Evolutionary conservation across 2,888 invertebrate species (phyloP), one percentile per base, ranked within the genome.

Genomic region (Melangyna quadrimaculata): DNA sequence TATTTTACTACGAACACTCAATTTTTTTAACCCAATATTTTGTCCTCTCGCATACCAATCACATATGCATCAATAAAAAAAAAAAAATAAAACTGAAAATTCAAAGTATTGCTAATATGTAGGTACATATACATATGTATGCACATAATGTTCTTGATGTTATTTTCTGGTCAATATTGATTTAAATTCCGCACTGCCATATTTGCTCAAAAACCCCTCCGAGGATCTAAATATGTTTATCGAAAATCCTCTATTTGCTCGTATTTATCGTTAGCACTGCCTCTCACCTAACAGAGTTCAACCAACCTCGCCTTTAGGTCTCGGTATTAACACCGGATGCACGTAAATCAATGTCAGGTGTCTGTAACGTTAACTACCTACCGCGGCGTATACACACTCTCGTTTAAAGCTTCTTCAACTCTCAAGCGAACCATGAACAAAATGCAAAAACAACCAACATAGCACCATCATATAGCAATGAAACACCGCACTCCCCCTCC

Each of bases 341-440:
- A 78, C 61, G 82, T 82, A 82, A 82, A 82, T 82, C 78, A 82
- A 69, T 78, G 82, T 67, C 72, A 78, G 78, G 72, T 73, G 82
- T 78, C 72, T 82, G 78, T 78, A 67, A 51, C 67, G 82, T 61
- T 69, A 78, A 45, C 82, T 67, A 45, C 78, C 43, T n/a, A n/a
- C n/a, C n/a, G n/a, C n/a, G n/a, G 48, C 51, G 14, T 14, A 14
- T 14, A 45, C 32, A 45, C 4, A 70, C 14, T 51, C 29, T 40
- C 24, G 70, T 8, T 70, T 55, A 43, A 53, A 14, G 24, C 27
- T 40, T 48, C 27, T 40, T 48, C 51, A 67, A 51, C 35, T 45
- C 0, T 0, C 24, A 29, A 35, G 10, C 51, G 9, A 51, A 48
- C 17, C 48, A 48, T 32, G n/a, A 48, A 48, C 43, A 17, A 67